phyloP scores from a whole-genome alignment of 1,140 invertebrate genomes.

The Gonatopus flavifemur region DNA sequence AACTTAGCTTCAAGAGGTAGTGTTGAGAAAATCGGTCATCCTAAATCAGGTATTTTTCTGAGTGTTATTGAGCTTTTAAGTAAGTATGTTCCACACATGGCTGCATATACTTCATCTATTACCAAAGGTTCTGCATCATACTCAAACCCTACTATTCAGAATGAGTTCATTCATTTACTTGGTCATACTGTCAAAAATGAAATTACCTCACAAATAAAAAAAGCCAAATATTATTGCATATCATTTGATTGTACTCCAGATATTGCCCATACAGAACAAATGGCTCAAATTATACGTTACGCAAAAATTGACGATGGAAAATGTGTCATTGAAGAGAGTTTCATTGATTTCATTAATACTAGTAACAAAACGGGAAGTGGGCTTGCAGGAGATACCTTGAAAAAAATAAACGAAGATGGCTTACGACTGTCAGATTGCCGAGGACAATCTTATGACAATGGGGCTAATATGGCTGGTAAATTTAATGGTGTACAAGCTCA shows the following conservation, averaged over 20 bases:
- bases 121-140: too few relatives aligned
- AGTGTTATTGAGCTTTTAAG: too few relatives aligned
- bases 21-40: too few relatives aligned
- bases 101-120: too few relatives aligned
- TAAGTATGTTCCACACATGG: too few relatives aligned
- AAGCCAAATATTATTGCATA: constrained; percentile 15
- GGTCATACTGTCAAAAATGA: too few relatives aligned
- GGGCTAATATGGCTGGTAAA: constrained; percentile 40
- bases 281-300: constrained; percentile 21
- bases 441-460: constrained; percentile 48
- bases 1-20: too few relatives aligned
- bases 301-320: constrained; percentile 15
- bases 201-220: constrained; percentile 3
- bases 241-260: constrained; percentile 20
- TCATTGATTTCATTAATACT: constrained; percentile 21
- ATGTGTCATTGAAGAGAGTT: constrained; percentile 17
- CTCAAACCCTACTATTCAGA: too few relatives aligned
- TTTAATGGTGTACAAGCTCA: constrained; percentile 1
- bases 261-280: constrained; percentile 18
- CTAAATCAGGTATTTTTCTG: too few relatives aligned
- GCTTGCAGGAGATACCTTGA: constrained; percentile 19
- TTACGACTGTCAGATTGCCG: constrained; percentile 23
- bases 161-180: too few relatives aligned
- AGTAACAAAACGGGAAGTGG: constrained; percentile 15
- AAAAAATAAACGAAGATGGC: constrained; percentile 15